Conservation (phyloP, 2,888 invertebrate genomes). For the Noctua janthe region DNA sequence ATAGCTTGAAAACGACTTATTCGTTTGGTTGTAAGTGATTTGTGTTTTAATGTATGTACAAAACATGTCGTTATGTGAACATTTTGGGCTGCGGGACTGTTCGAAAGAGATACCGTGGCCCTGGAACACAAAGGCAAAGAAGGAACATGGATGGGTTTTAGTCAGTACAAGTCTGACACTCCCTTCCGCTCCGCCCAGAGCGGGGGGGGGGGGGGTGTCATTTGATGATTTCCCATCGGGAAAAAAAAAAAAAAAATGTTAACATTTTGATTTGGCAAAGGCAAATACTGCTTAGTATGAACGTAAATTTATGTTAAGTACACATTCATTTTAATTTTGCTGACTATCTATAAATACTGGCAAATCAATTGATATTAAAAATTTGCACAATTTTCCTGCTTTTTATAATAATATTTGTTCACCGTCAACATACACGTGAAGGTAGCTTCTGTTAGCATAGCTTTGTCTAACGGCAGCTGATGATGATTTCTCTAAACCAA, state of each 20-base stretch:
- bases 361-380: not conserved
- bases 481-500: constrained; percentile 32
- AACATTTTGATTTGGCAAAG: not conserved
- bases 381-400: not conserved
- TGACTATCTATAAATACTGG: not conserved
- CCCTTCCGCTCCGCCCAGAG: too few species aligned
- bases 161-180: too few species aligned
- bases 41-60: not conserved
- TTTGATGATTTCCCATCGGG: too few species aligned
- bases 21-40: not conserved
- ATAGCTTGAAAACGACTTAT: not conserved
- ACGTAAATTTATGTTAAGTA: not conserved
- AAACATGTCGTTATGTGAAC: not conserved
- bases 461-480: constrained; percentile 11
- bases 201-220: too few species aligned
- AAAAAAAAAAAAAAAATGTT: too few species aligned
- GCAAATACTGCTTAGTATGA: not conserved
- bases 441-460: constrained; percentile 13
- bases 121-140: too few species aligned
- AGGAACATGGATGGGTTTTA: too few species aligned
- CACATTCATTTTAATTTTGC: not conserved
- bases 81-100: too few species aligned
- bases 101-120: too few species aligned
- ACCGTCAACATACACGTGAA: not conserved
- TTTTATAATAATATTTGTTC: constrained; percentile 22